Base-by-base conservation (phyloP, 1,140 invertebrate species). In the Cydia amplana region DNA sequence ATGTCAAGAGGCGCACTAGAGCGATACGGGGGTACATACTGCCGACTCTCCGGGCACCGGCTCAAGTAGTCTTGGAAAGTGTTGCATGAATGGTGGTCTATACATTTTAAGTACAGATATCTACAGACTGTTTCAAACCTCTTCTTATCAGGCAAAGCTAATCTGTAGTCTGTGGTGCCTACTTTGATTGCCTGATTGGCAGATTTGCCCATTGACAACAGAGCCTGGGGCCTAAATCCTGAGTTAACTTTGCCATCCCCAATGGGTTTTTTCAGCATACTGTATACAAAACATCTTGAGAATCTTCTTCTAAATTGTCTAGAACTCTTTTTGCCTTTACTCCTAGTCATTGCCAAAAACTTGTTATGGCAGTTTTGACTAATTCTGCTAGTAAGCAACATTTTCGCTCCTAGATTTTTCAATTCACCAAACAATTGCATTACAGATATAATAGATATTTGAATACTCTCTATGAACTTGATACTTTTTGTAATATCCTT, bases 371-470 rank as follows among this genome's bases (percentile, higher is more conserved):
- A 70, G 4, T 70, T 18, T 70, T 70, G 65, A 18, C 65, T 70
- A 10, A 70, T 36, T 10, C 65, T 32, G 36, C 65, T 40, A 40
- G 65, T 70, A 40, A 70, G 65, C 32, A 70, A 20, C n/a, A 32
- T 70, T 43, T 70, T 70, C 6, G 32, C 32, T 10, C 76, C 73
- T 43, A 72, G 36, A 1, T 51, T 23, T 43, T 72, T 67, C 14
- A 77, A 72, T n/a, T 63, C 18, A 6, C 60, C 7, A 60, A 55
- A 46, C 46, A 78, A 64, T 32, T 72, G 55, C 20, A 75, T 46
- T 23, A 78, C 32, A 5, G 74, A 75, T 36, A 72, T 76, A 23
- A 78, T 74, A 14, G 72, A 73, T 20, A 78, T 63, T 74, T 74
- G 72, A 65, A 74, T 67, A 16, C 40, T 36, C 1, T 78, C 60